Evolutionary conservation across 2,113 vertebrate genomes (phyloP).

Genomic region (Dromiciops gliroides): DNA sequence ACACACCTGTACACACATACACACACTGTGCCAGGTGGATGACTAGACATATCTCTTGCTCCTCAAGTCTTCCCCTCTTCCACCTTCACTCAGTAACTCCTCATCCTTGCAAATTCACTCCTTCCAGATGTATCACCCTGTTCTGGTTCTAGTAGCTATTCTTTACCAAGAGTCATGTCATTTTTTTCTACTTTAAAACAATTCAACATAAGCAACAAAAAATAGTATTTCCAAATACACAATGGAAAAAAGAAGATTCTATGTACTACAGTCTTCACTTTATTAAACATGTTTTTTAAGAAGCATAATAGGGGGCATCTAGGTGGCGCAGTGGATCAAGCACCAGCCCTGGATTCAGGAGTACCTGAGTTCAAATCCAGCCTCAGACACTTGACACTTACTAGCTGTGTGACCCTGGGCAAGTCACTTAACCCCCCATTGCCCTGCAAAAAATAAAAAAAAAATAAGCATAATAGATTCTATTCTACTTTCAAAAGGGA

Average conservation of each 20-base stretch:
- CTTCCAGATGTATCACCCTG: not conserved
- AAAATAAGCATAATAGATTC: not conserved
- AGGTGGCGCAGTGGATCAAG: too few relatives aligned
- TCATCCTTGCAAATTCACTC: not conserved
- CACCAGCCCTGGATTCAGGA: too few relatives aligned
- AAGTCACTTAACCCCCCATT: too few relatives aligned
- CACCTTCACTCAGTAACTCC: not conserved
- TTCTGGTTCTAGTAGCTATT: not conserved
- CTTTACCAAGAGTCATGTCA: not conserved
- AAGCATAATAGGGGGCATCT: too few relatives aligned
- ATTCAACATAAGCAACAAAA: not conserved
- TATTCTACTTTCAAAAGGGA: not conserved
- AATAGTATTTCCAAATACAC: not conserved
- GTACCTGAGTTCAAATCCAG: too few relatives aligned
- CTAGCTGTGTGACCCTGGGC: too few relatives aligned
- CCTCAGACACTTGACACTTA: too few relatives aligned
- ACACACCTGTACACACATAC: not conserved
- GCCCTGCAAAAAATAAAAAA: too few relatives aligned
- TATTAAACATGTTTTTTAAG: not conserved
- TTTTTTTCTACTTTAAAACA: not conserved
- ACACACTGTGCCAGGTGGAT: not conserved
- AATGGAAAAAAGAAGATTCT: not conserved
- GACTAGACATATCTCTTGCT: not conserved
- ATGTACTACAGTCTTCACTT: not conserved
- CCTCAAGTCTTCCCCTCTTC: not conserved